Conservation (phyloP, 2,113 vertebrate species). For the Cervus canadensis region DNA sequence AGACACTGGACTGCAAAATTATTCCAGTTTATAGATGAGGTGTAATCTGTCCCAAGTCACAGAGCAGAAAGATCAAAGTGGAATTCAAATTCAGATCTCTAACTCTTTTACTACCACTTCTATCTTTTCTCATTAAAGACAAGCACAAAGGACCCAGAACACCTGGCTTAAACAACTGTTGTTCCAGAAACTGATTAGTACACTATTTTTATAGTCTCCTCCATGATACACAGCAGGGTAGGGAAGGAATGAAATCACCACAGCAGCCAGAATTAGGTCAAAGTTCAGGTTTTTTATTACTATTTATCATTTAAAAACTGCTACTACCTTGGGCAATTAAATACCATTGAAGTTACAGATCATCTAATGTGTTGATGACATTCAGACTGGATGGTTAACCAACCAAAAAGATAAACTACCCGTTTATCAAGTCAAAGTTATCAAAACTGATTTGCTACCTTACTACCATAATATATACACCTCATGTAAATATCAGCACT, state of each 20-base stretch:
- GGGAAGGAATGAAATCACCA: constrained; percentile 50
- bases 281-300: background rate
- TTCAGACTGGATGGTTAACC: constrained; percentile 62
- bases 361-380: constrained; percentile 54
- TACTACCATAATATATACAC: background rate
- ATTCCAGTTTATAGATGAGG: background rate
- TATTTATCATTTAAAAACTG: constrained; percentile 59
- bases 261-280: constrained; percentile 6
- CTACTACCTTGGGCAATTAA: constrained; percentile 60
- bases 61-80: background rate
- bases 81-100: background rate
- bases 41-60: background rate
- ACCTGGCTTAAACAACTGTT: constrained; percentile 27
- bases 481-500: background rate
- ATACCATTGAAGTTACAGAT: constrained; percentile 50
- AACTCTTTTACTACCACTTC: background rate
- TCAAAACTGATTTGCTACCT: background rate
- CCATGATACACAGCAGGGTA: background rate
- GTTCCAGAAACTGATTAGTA: constrained; percentile 46
- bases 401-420: constrained; percentile 50
- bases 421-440: background rate
- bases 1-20: background rate
- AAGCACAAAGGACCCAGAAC: background rate
- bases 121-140: background rate
- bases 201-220: constrained; percentile 62